phyloP scores from a whole-genome alignment of 2,888 invertebrate species.

The Ennomos quercinarius region DNA sequence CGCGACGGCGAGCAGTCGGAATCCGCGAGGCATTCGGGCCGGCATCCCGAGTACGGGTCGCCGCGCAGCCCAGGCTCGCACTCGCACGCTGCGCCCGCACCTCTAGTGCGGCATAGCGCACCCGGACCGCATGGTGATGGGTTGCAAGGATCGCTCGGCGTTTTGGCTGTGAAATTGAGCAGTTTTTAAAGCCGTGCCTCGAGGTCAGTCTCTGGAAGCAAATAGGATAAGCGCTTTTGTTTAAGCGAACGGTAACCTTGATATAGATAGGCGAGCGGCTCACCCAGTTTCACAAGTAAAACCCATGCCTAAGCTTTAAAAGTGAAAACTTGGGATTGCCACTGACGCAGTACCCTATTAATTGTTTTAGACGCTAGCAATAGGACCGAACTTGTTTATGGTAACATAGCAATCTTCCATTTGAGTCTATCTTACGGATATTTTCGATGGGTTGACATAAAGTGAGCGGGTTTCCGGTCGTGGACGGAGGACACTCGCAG shows the following conservation, averaged over 20 bases:
- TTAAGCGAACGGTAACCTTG: conserved; percentile 40
- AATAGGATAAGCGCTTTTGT: conserved; percentile 59
- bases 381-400: conserved; percentile 26
- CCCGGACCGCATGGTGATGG: conserved; percentile 94
- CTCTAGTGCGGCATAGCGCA: conserved; percentile 91
- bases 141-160: conserved; percentile 90
- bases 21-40: conserved; percentile 94
- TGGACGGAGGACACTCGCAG: conserved; percentile 88
- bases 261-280: conserved; percentile 46
- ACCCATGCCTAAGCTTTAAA: conserved; percentile 85
- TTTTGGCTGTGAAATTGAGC: conserved; percentile 65
- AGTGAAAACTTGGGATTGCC: conserved; percentile 70
- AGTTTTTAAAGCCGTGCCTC: conserved; percentile 21
- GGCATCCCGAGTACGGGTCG: conserved; percentile 90
- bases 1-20: conserved; percentile 94
- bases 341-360: conserved; percentile 42
- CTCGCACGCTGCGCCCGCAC: conserved; percentile 89
- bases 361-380: conserved; percentile 36
- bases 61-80: conserved; percentile 90
- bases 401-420: conserved; percentile 65
- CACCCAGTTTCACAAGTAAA: conserved; percentile 77
- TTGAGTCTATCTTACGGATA: conserved; percentile 78
- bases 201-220: conserved; percentile 11
- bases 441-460: conserved; percentile 86
- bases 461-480: conserved; percentile 91